Base-by-base conservation (phyloP, 2,113 vertebrate genomes). In the Astur gentilis region DNA sequence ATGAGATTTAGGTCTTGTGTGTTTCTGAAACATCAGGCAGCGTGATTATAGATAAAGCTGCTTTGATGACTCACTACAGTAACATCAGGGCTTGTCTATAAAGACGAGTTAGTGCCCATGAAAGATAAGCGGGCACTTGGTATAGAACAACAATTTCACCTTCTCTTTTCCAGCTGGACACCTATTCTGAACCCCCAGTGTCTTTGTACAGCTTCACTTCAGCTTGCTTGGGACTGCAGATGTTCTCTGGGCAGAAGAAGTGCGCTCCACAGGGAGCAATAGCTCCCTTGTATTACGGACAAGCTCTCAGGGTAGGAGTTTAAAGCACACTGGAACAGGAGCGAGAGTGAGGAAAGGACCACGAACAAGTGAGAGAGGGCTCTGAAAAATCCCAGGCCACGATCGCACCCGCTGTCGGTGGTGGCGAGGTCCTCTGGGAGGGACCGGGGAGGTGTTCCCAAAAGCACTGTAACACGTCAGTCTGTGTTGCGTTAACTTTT, bases 11-110 rank as follows among this genome's bases (percentile, higher is more conserved):
- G n/a, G 40, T 91, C 65, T 75, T 87, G 31, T 55, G 23, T 89
- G 75, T 42, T 95, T 95, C 79, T 93, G 70, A 94, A 94, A 91
- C 57, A 61, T 89, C 91, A 91, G 67, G 57, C 65, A 87, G 57
- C 2, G 1, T 72, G 61, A 32, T 88, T 87, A 83, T 72, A 91
- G 91, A 89, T 84, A 93, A 91, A 90, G 49, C n/a, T 87, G 40
- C 58, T 91, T 87, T 73, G 82, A 49, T 89, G 87, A 83, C 85
- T 90, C 75, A 61, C 44, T 79, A 19, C 49, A 49, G 84, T 54
- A 90, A 58, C 66, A 76, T 67, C 58, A 49, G 87, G 27, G 57
- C 57, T 95, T 85, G 66, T 65, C 82, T 94, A 6, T 83, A 45
- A 82, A 66, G 65, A 69, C 75, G 61, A 93, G 16, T 81, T 83